Conservation (phyloP, 2,113 vertebrate genomes). For the Ondatra zibethicus region DNA sequence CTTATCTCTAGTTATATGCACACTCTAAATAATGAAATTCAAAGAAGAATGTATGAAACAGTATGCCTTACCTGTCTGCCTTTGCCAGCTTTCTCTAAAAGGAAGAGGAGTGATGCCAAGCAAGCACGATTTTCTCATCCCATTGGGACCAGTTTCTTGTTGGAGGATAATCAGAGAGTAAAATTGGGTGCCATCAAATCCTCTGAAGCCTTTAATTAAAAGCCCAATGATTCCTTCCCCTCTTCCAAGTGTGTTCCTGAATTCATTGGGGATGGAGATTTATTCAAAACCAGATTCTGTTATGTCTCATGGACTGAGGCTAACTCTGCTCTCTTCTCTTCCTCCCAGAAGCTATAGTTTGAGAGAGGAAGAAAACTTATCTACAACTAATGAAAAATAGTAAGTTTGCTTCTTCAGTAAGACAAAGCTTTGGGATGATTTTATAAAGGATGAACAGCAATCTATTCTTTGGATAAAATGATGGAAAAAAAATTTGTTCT, state of each 20-base stretch:
- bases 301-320: constrained; percentile 46
- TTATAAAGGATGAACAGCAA: too few relatives aligned
- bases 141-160: constrained; percentile 5
- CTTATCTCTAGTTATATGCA: background rate
- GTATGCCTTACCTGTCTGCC: background rate
- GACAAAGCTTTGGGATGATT: background rate
- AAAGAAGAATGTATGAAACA: constrained; percentile 21
- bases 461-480: background rate
- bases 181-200: background rate
- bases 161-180: constrained; percentile 63
- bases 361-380: constrained; percentile 41
- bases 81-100: constrained; percentile 50
- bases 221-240: constrained; percentile 48
- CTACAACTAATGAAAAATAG: constrained; percentile 23
- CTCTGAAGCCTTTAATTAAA: constrained; percentile 69
- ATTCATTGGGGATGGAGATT: constrained; percentile 77
- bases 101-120: constrained; percentile 5
- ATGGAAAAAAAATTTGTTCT: background rate
- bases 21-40: constrained; percentile 64
- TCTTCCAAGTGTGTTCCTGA: background rate
- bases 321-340: constrained; percentile 50
- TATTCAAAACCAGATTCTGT: constrained; percentile 73
- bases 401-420: background rate
- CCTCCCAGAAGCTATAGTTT: constrained; percentile 61
- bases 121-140: background rate